Conservation (phyloP, 2,113 vertebrate species). For the Glaucomys volans region DNA sequence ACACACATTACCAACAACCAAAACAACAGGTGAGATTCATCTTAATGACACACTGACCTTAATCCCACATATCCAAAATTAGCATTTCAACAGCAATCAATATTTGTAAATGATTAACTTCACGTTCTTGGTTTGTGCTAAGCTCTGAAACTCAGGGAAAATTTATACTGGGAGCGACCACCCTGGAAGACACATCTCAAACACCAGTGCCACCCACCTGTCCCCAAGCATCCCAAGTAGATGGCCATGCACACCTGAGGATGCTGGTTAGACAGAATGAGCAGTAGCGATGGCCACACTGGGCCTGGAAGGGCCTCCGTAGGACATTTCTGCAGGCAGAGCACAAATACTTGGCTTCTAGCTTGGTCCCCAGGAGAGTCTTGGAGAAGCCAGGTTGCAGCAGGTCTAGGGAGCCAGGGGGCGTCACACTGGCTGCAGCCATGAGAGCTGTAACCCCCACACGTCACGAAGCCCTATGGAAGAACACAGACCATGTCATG, state of each 20-base stretch:
- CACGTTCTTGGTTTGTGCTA: background rate
- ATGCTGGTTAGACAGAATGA: slow-evolving; percentile 92
- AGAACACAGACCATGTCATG: background rate
- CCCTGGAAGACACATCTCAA: fast-evolving
- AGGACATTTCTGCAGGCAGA: slow-evolving; percentile 93
- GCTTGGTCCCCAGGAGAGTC: slow-evolving; percentile 92
- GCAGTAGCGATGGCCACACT: slow-evolving; percentile 97
- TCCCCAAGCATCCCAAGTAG: fast-evolving
- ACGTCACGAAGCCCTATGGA: slow-evolving; percentile 77
- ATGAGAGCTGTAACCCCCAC: slow-evolving; percentile 80
- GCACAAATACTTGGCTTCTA: slow-evolving; percentile 96
- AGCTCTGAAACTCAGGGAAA: background rate
- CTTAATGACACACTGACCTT: fast-evolving
- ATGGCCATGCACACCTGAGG: slow-evolving; percentile 89
- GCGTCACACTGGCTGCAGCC: slow-evolving; percentile 91
- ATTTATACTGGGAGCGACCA: background rate
- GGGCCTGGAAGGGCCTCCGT: slow-evolving; percentile 94
- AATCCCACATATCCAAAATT: background rate
- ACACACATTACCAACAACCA: fast-evolving
- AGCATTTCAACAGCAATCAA: background rate
- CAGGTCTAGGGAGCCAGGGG: slow-evolving; percentile 93
- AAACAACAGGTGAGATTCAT: background rate
- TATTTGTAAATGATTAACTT: background rate
- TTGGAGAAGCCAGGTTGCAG: slow-evolving; percentile 92
- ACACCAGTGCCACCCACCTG: fast-evolving